Conservation (phyloP, 1,140 invertebrate genomes). For the Drosophila sturtevanti region DNA sequence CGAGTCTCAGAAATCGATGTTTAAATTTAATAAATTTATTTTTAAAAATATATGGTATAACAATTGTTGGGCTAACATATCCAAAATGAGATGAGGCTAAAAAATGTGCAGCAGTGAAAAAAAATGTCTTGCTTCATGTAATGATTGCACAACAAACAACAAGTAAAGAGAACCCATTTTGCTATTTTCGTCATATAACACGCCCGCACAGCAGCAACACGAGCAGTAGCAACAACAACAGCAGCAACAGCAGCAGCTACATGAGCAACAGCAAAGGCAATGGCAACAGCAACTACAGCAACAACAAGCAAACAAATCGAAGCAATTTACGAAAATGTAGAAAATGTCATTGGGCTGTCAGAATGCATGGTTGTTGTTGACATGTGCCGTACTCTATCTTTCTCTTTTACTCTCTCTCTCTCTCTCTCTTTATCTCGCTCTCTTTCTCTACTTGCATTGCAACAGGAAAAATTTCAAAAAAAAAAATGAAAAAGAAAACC, state of each 20-base stretch:
- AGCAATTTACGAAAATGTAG: constrained; percentile 82
- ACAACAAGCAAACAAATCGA: constrained; percentile 69
- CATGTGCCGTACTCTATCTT: constrained; percentile 64
- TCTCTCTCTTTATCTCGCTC: constrained; percentile 6
- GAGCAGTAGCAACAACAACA: constrained; percentile 32
- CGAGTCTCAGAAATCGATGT: not conserved
- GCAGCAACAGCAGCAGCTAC: constrained; percentile 14
- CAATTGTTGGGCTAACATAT: too few species aligned
- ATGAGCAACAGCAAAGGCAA: constrained; percentile 21
- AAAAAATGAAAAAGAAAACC: constrained; percentile 44
- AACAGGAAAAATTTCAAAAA: constrained; percentile 52
- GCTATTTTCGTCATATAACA: constrained; percentile 59
- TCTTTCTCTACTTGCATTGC: not conserved
- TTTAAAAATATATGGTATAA: too few species aligned
- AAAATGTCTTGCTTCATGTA: constrained; percentile 3
- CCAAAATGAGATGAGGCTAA: not conserved
- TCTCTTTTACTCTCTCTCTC: not conserved
- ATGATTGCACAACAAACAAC: constrained; percentile 45
- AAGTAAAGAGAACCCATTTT: constrained; percentile 42
- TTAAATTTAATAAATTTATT: too few species aligned
- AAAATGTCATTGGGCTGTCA: constrained; percentile 82
- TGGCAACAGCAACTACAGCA: constrained; percentile 7
- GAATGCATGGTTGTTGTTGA: constrained; percentile 80
- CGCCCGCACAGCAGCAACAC: constrained; percentile 34
- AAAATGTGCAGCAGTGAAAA: constrained; percentile 37